phyloP scores from a whole-genome alignment of 2,113 vertebrate genomes.

The Noturus placidus region DNA sequence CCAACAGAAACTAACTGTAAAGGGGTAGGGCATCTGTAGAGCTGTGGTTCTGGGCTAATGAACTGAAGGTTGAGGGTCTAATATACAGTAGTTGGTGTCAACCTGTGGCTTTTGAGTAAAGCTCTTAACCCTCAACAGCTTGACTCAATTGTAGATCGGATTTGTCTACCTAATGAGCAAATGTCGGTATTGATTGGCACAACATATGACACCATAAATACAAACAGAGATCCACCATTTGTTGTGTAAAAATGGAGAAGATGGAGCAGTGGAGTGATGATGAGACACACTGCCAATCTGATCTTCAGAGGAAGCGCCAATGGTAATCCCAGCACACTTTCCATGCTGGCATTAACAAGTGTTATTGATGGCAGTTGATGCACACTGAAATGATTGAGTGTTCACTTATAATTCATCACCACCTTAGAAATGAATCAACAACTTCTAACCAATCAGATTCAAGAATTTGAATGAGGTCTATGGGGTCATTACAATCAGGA shows the following conservation, averaged over 20 bases:
- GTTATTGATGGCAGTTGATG: not conserved
- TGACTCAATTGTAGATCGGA: not conserved
- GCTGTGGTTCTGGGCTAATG: not conserved
- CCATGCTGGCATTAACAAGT: not conserved
- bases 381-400: not conserved
- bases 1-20: not conserved
- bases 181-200: not conserved
- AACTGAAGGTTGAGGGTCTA: not conserved
- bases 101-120: not conserved
- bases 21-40: not conserved
- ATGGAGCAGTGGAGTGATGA: not conserved
- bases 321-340: not conserved
- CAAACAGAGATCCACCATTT: slow-evolving; percentile 3
- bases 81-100: not conserved
- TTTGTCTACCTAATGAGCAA: not conserved
- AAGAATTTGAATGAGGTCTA: not conserved
- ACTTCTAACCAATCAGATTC: not conserved
- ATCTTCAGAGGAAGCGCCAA: not conserved
- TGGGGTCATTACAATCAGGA: not conserved
- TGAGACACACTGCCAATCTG: not conserved
- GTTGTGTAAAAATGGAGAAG: not conserved
- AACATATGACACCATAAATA: not conserved
- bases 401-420: not conserved
- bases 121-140: not conserved
- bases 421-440: not conserved